These are phyloP conservation scores for Ichneumoninae sp. DNA, from an alignment of 2,888 invertebrate genomes.

Conservation along the genomic window DNA sequence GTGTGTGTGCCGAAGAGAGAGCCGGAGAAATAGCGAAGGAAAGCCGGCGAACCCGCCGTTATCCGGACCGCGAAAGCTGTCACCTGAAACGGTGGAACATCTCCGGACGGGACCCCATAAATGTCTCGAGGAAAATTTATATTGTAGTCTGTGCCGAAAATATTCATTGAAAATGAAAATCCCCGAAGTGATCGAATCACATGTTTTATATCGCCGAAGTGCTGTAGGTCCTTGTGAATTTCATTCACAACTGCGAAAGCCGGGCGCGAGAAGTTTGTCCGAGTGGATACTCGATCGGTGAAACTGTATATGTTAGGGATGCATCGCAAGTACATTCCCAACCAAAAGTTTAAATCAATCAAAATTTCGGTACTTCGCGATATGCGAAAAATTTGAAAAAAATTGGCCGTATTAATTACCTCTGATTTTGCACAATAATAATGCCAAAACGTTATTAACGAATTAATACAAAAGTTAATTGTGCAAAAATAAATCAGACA, in stretches of 20 bases:
- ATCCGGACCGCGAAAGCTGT: conserved; percentile 37
- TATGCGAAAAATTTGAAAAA: no score
- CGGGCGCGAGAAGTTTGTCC: background rate
- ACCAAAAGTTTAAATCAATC: no score
- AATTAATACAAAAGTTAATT: no score
- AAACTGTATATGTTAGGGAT: background rate
- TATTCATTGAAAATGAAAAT: conserved; percentile 25
- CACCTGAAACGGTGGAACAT: conserved; percentile 12
- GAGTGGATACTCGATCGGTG: background rate
- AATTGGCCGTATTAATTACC: no score
- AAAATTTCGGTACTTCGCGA: no score
- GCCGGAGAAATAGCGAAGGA: background rate
- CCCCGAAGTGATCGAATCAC: background rate
- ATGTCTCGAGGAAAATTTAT: conserved; percentile 43
- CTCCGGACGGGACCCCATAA: conserved; percentile 15
- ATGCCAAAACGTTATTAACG: no score
- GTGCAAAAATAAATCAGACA: no score
- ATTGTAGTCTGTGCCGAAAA: conserved; percentile 34
- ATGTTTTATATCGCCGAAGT: background rate
- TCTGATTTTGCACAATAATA: no score
- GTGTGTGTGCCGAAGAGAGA: background rate
- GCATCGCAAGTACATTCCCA: no score
- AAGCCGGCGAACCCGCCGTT: conserved; percentile 14
- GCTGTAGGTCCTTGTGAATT: background rate
- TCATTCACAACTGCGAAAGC: background rate